Evolutionary conservation across 1,140 invertebrate genomes (phyloP).

Genomic region (Agrypnia vestita): DNA sequence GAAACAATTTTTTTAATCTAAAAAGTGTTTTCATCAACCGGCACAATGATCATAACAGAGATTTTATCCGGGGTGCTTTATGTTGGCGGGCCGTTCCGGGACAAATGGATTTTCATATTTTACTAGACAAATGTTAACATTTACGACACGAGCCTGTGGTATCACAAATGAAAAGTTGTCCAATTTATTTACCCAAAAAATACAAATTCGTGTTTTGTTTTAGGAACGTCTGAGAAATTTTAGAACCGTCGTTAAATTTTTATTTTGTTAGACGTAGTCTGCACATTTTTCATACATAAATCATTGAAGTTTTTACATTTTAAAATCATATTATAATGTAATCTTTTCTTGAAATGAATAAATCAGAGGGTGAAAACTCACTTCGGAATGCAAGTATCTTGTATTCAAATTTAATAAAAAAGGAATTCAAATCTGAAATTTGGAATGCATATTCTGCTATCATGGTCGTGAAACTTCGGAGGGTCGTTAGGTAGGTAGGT

Average conservation of each 20-base stretch:
- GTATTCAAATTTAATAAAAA: no score
- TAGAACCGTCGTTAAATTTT: constrained; percentile 8
- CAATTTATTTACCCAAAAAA: constrained; percentile 16
- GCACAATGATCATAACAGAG: constrained; percentile 11
- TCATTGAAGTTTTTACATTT: no score
- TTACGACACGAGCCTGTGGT: constrained; percentile 4
- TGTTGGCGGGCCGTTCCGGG: constrained; percentile 1
- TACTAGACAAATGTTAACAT: constrained; percentile 32
- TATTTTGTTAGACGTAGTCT: constrained; percentile 4
- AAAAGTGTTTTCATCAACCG: not conserved
- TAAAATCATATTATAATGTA: no score
- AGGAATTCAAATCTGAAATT: no score
- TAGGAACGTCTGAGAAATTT: not conserved
- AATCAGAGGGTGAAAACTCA: no score
- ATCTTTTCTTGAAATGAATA: no score
- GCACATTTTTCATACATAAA: not conserved
- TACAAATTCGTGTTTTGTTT: constrained; percentile 4
- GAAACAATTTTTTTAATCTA: constrained; percentile 37
- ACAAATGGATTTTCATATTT: constrained; percentile 43
- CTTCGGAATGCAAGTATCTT: no score
- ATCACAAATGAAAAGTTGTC: constrained; percentile 17
- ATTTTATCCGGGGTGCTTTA: constrained; percentile 31
- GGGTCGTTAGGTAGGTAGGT: no score
- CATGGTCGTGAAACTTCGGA: no score
- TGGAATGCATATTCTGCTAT: no score